These are phyloP conservation scores for Urocolius indicus DNA, from an alignment of 2,113 vertebrate species.

Conservation along the genomic window DNA sequence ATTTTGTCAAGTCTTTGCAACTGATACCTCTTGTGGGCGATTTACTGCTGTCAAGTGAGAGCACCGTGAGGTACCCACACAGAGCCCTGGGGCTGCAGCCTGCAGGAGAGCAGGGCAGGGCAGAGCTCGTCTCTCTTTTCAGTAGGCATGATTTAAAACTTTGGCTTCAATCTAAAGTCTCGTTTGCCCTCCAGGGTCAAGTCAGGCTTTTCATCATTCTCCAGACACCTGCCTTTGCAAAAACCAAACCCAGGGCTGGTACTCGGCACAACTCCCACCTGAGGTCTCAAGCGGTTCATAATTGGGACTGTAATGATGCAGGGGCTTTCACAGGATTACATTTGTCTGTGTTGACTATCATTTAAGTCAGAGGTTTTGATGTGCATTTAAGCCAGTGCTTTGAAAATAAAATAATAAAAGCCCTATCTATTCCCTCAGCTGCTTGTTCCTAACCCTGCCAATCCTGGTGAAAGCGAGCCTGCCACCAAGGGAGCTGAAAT, in stretches of 20 bases:
- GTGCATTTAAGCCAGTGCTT: not conserved
- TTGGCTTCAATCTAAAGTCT: not conserved
- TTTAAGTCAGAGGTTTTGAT: not conserved
- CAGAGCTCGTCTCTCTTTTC: not conserved
- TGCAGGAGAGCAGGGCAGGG: rapidly evolving
- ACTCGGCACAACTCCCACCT: not conserved
- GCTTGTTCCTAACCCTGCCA: not conserved
- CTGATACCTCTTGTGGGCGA: not conserved
- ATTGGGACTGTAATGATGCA: not conserved
- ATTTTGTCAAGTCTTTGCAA: not conserved
- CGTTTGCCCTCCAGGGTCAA: not conserved
- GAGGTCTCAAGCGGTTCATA: not conserved
- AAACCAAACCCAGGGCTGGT: not conserved
- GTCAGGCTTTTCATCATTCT: conserved; percentile 5
- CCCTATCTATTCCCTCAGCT: not conserved
- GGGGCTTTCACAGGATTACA: not conserved
- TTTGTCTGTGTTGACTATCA: not conserved
- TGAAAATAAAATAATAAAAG: not conserved
- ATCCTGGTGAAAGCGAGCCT: not conserved
- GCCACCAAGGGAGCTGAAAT: not conserved
- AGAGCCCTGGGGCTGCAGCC: not conserved
- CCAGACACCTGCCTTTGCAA: not conserved
- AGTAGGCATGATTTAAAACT: not conserved
- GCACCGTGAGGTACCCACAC: rapidly evolving
- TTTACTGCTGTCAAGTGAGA: not conserved